phyloP scores from a whole-genome alignment of 1,140 invertebrate species.

The Philotrypesis tridentata region DNA sequence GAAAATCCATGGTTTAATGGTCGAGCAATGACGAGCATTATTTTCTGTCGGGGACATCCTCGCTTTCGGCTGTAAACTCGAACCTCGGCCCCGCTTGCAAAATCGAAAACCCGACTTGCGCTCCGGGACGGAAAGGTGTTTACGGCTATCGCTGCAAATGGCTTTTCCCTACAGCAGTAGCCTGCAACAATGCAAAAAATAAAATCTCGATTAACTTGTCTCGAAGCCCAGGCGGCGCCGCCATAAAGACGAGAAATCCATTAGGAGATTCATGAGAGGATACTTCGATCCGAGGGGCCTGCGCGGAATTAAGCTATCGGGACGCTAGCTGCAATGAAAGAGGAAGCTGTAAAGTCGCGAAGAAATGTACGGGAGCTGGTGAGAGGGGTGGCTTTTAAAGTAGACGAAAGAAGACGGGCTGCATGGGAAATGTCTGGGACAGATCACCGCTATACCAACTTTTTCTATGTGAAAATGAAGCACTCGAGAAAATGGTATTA shows the following conservation, averaged over 20 bases:
- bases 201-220: slow-evolving; percentile 20
- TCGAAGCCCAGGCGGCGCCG: not conserved
- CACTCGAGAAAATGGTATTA: no score
- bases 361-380: not conserved
- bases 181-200: slow-evolving; percentile 14
- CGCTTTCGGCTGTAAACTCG: not conserved
- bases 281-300: not conserved
- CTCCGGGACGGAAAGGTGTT: not conserved
- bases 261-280: slow-evolving; percentile 31
- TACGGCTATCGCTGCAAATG: slow-evolving; percentile 9
- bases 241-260: slow-evolving; percentile 25
- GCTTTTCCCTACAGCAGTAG: not conserved
- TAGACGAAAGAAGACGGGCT: not conserved
- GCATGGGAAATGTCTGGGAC: not conserved
- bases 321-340: slow-evolving; percentile 14
- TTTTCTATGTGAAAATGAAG: no score
- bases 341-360: not conserved
- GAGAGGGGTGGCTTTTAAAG: not conserved
- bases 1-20: no score
- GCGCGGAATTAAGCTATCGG: slow-evolving; percentile 22
- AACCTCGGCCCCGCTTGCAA: not conserved
- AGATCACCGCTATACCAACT: not conserved
- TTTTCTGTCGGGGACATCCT: not conserved
- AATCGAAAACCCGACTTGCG: not conserved
- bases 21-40: no score